Percentiles rank a stretch among this genome's conserved stretches.
Conservation (phyloP, 2,888 invertebrate species). For the Ophioninae sp. region DNA sequence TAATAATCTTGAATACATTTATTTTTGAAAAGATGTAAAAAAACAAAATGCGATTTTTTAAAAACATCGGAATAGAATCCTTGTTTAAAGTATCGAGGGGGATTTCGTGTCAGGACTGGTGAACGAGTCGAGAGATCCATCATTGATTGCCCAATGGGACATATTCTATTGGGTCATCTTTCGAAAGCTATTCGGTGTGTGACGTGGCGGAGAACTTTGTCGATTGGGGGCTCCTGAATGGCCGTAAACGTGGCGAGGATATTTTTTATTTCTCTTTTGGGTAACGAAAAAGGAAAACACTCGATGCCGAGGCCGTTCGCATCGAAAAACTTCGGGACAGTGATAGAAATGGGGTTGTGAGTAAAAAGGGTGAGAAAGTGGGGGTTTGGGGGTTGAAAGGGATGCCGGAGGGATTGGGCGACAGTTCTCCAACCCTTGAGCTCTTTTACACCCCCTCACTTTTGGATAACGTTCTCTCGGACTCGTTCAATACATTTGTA, state of each 20-base stretch:
- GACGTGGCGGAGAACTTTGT: constrained; percentile 8
- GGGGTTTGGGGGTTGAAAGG: not conserved
- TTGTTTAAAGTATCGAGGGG: constrained; percentile 11
- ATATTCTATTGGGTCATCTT: constrained; percentile 29
- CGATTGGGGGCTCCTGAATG: constrained; percentile 9
- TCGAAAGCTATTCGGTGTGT: not conserved
- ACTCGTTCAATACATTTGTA: constrained; percentile 71
- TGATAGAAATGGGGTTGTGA: not conserved
- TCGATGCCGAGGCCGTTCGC: not conserved
- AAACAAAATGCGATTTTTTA: no score
- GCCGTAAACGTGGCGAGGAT: constrained; percentile 11
- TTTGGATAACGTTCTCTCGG: constrained; percentile 35
- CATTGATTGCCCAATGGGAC: constrained; percentile 15
- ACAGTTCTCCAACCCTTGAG: constrained; percentile 31
- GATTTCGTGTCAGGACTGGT: constrained; percentile 8
- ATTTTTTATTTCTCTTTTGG: constrained; percentile 5
- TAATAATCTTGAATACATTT: no score
- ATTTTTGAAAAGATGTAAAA: no score
- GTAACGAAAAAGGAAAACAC: not conserved
- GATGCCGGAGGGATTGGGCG: constrained; percentile 20
- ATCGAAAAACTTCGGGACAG: constrained; percentile 8
- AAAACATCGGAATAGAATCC: not conserved
- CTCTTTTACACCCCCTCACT: constrained; percentile 36
- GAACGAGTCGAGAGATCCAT: constrained; percentile 18
- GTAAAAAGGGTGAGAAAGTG: not conserved